Base-by-base conservation (phyloP, 1,140 invertebrate species). In the Agrilus planipennis region DNA sequence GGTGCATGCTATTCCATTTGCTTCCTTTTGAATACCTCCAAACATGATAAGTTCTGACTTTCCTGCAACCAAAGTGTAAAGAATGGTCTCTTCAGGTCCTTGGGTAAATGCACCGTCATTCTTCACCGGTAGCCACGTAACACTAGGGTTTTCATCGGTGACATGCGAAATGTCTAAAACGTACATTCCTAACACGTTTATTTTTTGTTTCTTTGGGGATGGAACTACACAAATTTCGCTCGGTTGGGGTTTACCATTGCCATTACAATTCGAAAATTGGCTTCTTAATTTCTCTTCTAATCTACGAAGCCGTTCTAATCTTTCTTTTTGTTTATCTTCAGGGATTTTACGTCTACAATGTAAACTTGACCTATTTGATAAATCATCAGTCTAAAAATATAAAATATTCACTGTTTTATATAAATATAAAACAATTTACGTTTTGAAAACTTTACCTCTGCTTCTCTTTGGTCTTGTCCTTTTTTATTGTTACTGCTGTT, bases 11-110 rank as follows among this genome's bases (percentile, higher is more conserved):
- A 66, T 43, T 61, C 67, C 58, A 62, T 69, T 59, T 48, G 59
- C 55, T 64, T 89, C 82, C 60, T 86, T 88, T 49, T 83, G 76
- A 41, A 94, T 84, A 37, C 91, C 91, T 11, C 90, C 92, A 71
- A 96, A 96, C 67, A 97, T 81, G 32, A 96, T 84, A 11, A 96
- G 61, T 69, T 96, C 91, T 14, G 84, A 86, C 54, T 87, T 82
- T 30, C 90, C 91, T 36, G 81, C 72, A 2, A 94, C 79, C 31
- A 96, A 67, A 10, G 88, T 85, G 58, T 93, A 94, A 39, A 94
- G 72, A 43, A 93, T 84, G 37, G 89, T 77, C 59, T 93, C 85
- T 57, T 90, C 85, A 2, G 91, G 89, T 15, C 80, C 81, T 31
- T 73, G 71, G 50, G 61, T 59, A 22, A 72, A 63, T 40, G 76